These are phyloP conservation scores for Microplitis deprimator DNA, from an alignment of 2,888 invertebrate species.

Conservation along the genomic window DNA sequence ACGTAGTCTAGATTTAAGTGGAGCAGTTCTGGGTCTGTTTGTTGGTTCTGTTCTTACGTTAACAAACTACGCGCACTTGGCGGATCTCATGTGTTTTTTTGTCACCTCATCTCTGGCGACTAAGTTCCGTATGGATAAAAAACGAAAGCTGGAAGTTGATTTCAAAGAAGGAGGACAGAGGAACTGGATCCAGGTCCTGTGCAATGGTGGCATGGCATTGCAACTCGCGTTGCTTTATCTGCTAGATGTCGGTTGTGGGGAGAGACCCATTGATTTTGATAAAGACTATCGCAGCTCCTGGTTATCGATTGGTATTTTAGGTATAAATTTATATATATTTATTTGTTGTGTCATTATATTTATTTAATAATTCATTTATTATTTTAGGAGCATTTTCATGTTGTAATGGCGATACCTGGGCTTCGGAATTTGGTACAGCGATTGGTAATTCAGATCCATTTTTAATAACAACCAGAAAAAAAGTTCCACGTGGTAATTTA, in stretches of 20 bases:
- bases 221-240: slow-evolving; percentile 84
- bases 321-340: slow-evolving; percentile 67
- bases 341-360: neutral
- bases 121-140: slow-evolving; percentile 79
- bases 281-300: slow-evolving; percentile 85
- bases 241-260: slow-evolving; percentile 84
- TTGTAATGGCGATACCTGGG: slow-evolving; percentile 92
- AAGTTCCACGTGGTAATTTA: slow-evolving; percentile 80
- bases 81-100: slow-evolving; percentile 83
- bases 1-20: slow-evolving; percentile 80
- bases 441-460: slow-evolving; percentile 79
- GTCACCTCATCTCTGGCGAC: slow-evolving; percentile 86
- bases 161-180: slow-evolving; percentile 90
- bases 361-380: slow-evolving; percentile 24
- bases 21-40: slow-evolving; percentile 79
- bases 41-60: slow-evolving; percentile 85
- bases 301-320: slow-evolving; percentile 85
- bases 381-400: slow-evolving; percentile 81
- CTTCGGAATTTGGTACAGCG: slow-evolving; percentile 89
- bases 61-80: slow-evolving; percentile 83
- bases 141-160: slow-evolving; percentile 81
- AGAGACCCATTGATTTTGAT: slow-evolving; percentile 84
- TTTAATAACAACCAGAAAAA: slow-evolving; percentile 81
- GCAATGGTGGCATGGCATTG: slow-evolving; percentile 91
- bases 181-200: slow-evolving; percentile 91